Evolutionary conservation across 2,797 vertebrate species (phyloP).

Genomic region (Sorex maritimensis): DNA sequence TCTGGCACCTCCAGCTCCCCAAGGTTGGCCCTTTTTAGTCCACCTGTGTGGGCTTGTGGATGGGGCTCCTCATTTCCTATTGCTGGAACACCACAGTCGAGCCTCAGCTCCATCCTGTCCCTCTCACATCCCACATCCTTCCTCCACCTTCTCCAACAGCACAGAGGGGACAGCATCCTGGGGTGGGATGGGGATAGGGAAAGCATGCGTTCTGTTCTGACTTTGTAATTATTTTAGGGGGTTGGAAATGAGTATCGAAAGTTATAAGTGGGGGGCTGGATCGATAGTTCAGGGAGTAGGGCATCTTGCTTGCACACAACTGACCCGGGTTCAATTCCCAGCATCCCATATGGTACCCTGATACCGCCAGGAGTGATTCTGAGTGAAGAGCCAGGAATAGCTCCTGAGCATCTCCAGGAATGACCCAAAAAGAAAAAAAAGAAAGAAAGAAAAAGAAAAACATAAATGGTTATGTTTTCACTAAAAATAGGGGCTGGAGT

Average conservation of each 20-base stretch:
- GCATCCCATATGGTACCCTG: too few species aligned
- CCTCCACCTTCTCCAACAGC: not conserved
- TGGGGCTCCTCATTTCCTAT: not conserved
- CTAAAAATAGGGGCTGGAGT: too few species aligned
- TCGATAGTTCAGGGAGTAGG: too few species aligned
- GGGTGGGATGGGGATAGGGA: too few species aligned
- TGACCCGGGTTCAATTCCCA: too few species aligned
- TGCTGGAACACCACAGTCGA: rapidly evolving
- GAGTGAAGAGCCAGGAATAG: too few species aligned
- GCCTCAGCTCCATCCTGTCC: not conserved
- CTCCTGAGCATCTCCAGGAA: too few species aligned
- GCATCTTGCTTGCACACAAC: too few species aligned
- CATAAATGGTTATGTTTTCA: too few species aligned
- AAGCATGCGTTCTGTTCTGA: rapidly evolving
- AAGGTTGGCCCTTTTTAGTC: rapidly evolving
- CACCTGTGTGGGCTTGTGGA: rapidly evolving
- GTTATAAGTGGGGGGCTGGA: not conserved
- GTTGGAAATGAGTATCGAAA: not conserved
- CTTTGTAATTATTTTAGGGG: not conserved
- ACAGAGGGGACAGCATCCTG: rapidly evolving
- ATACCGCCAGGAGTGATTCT: too few species aligned
- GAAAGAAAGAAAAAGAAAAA: too few species aligned
- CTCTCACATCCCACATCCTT: not conserved
- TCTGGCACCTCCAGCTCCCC: not conserved
- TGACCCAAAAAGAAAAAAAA: too few species aligned